A percentile compares a stretch with the other conserved stretches of the same genome.
Evolutionary conservation across 1,140 invertebrate species (phyloP).

Genomic region (Liolophura sinensis): DNA sequence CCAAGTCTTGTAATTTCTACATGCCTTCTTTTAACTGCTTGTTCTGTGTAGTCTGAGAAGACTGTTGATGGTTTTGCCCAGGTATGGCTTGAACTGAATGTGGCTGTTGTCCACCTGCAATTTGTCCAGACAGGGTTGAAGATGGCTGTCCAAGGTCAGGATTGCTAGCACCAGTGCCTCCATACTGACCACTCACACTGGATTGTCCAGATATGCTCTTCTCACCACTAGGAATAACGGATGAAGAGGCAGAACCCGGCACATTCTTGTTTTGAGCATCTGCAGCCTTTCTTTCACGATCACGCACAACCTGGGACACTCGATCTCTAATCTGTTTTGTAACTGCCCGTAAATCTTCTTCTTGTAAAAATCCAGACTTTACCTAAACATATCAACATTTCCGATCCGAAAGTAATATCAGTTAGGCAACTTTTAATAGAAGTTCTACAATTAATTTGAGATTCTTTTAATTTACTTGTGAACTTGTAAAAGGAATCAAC

Average conservation of each 20-base stretch:
- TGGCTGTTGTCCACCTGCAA: conserved; percentile 2
- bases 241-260: conserved; percentile 12
- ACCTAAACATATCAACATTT: conserved; percentile 33
- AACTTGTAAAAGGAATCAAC: background rate
- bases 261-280: conserved; percentile 35
- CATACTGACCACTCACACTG: conserved; percentile 18
- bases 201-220: conserved; percentile 24
- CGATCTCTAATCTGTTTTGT: conserved; percentile 81
- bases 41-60: too few relatives aligned
- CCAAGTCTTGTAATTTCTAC: too few relatives aligned
- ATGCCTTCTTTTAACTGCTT: too few relatives aligned
- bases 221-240: conserved; percentile 19
- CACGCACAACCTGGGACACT: conserved; percentile 66
- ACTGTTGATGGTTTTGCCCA: too few relatives aligned
- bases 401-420: background rate
- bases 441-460: background rate
- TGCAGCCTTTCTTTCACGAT: conserved; percentile 62
- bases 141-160: conserved; percentile 37
- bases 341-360: conserved; percentile 79
- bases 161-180: background rate
- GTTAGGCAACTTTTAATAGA: background rate
- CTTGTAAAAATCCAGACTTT: conserved; percentile 51
- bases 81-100: background rate
- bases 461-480: too few relatives aligned
- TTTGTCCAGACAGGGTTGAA: background rate